Evolutionary conservation across 1,140 invertebrate species (phyloP), one percentile per base, ranked within the genome.

Genomic region (Hylaeus volcanicus): DNA sequence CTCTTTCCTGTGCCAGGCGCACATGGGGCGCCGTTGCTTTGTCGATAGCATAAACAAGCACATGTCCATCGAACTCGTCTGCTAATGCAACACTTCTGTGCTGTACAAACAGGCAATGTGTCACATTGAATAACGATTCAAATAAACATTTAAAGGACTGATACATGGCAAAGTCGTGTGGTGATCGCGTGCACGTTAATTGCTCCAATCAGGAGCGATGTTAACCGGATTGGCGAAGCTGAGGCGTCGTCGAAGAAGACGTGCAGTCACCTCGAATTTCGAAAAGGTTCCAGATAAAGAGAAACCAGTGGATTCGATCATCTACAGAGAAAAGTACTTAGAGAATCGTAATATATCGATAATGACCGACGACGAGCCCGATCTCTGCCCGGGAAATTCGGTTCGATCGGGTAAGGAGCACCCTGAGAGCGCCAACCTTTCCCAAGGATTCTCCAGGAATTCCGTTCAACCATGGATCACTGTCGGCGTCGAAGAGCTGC

Each of bases 301-400:
- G 6, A 55, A 26, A 43, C 48, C 5, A 6, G 41, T 12, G 1
- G 41, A 26, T 1, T 45, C 53, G 5, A 3, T 4, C 2, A 2
- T 9, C 0, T 48, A 26, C 14, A 12, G 60, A 3, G 4, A 53
- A 5, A 53, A 74, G n/a, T 74, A 77, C 6, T 51, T 80, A 26
- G 80, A 0, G 1, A 68, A 87, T 15, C 82, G 63, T 43, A 83
- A 85, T 65, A 8, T 89, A 15, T 89, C 88, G 0, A 90, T 90
- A 37, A 64, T 90, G 69, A 89, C 85, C 0, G 88, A 90, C 39
- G 76, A 74, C 2, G 77, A 80, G 43, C 76, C 66, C 11, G 83
- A 68, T 5, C 66, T 60, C 1, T 74, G 75, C 6, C 43, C 66
- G 9, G 45, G 53, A 2, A 48, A 45, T 66, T 78, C 74, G 5